Base-by-base conservation (phyloP, 2,797 vertebrate genomes). In the Melanotaenia trifasciata region DNA sequence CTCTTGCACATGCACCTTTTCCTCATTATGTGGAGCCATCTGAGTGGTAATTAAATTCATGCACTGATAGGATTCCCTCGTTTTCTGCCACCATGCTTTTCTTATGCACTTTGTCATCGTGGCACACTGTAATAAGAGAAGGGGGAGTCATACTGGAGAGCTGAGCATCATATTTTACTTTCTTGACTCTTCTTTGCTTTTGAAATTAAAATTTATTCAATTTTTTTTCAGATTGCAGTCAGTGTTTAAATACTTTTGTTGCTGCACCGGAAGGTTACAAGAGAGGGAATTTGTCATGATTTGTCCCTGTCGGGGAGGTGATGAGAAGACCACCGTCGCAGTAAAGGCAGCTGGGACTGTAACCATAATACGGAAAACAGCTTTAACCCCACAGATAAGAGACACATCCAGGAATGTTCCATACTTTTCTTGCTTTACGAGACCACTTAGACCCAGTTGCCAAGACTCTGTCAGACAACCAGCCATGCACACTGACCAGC, bases 1-100 rank as follows among this genome's bases (percentile, higher is more conserved):
- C 78, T 90, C 84, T 81, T 73, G 64, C 92, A 83, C 83, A 78
- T 86, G 83, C 90, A 92, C 89, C 91, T 84, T 90, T 89, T 92
- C 79, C 90, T 93, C 92, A 83, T 95, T 94, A 88, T 83, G 92
- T 57, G 32, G 83, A 74, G 80, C 89, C 87, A 72, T 91, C 87
- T 93, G 92, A 93, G 92, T 91, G 91, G 92, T 96, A 96, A 96
- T 96, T 95, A 94, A 93, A 87, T 94, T 93, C 85, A 87, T 58
- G 84, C 93, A 89, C 87, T 95, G 95, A 96, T 95, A 95, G 90
- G 92, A 93, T 94, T 95, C 95, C 92, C 93, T 94, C 72, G 81
- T 94, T 95, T 94, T 94, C 92, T 93, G 92, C 90, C 90, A 92
- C 79, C 72, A 70, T 70, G 88, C 92, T 93, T 92, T 84, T 90